Evolutionary conservation across 2,797 vertebrate genomes (phyloP).

Genomic region (Neosilurus hyrtlii): DNA sequence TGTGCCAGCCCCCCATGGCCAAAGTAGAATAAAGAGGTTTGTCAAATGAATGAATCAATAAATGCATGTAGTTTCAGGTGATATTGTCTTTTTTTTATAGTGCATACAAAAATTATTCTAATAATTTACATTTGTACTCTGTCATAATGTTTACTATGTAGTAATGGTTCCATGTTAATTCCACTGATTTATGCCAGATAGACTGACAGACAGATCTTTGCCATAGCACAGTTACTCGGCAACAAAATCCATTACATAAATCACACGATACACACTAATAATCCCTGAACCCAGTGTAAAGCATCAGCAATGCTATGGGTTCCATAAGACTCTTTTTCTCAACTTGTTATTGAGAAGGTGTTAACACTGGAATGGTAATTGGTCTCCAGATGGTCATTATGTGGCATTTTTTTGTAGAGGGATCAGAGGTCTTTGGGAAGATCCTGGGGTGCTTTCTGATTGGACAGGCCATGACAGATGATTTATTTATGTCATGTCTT

Average conservation of each 20-base stretch:
- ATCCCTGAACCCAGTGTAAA: constrained; percentile 41
- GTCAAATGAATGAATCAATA: too few species aligned
- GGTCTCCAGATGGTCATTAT: constrained; percentile 56
- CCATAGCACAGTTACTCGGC: background rate
- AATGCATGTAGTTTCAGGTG: too few species aligned
- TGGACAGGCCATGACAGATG: constrained; percentile 42
- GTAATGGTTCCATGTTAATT: background rate
- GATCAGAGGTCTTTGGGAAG: constrained; percentile 42
- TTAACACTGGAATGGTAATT: constrained; percentile 52
- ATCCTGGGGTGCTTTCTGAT: constrained; percentile 45
- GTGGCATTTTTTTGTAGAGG: constrained; percentile 43
- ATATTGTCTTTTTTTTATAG: too few species aligned
- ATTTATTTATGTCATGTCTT: constrained; percentile 53
- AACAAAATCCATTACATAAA: constrained; percentile 27
- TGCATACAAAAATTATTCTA: too few species aligned
- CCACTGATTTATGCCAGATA: background rate
- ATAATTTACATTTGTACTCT: background rate
- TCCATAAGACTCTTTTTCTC: constrained; percentile 44
- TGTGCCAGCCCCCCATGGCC: too few species aligned
- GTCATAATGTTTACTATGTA: background rate
- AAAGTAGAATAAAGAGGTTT: too few species aligned
- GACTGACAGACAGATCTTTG: background rate
- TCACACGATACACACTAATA: constrained; percentile 42
- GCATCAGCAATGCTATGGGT: constrained; percentile 37
- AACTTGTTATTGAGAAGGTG: constrained; percentile 50